Base-by-base conservation (phyloP, 2,888 invertebrate genomes). In the Leptura quadrifasciata region DNA sequence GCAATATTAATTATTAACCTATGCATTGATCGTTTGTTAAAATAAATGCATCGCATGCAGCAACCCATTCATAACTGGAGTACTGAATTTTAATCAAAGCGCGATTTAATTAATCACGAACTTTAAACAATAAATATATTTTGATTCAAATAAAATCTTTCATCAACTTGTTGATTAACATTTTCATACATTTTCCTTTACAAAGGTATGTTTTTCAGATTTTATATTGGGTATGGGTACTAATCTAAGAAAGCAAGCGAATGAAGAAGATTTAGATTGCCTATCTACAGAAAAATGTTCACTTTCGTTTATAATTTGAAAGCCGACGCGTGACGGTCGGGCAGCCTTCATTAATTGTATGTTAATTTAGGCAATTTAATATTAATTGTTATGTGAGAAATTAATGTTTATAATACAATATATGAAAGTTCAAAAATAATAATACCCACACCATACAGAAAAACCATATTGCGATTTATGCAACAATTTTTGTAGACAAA, bases 371-470 rank as follows among this genome's bases (percentile, higher is more conserved):
- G 47, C 47, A 47, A 47, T 47, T 47, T n/a, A 47, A 5, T n/a
- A 47, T 12, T 39, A 39, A 39, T 15, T 12, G 5, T 47, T 10
- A 47, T 47, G 47, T 47, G 47, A n/a, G 47, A 47, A 47, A 4
- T 47, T 47, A 47, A 47, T 47, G 15, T 47, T 47, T 47, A n/a
- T 47, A 47, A n/a, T 47, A 47, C n/a, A 47, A 47, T n/a, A 47
- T 47, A 47, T 47, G 47, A 47, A 47, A 47, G 47, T 47, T n/a
- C 47, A 47, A 47, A n/a, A 12, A n/a, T 47, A n/a, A n/a, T 47
- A 5, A n/a, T 47, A 47, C 47, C n/a, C 5, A 15, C 47, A 47
- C 6, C 27, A 31, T 6, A 5, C 8, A 31, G 8, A 31, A 0
- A 0, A 31, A 31, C 27, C 27, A 31, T 31, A 6, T 31, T 31